Base-by-base conservation (phyloP, 2,888 invertebrate genomes). In the Nomada lathburiana region DNA sequence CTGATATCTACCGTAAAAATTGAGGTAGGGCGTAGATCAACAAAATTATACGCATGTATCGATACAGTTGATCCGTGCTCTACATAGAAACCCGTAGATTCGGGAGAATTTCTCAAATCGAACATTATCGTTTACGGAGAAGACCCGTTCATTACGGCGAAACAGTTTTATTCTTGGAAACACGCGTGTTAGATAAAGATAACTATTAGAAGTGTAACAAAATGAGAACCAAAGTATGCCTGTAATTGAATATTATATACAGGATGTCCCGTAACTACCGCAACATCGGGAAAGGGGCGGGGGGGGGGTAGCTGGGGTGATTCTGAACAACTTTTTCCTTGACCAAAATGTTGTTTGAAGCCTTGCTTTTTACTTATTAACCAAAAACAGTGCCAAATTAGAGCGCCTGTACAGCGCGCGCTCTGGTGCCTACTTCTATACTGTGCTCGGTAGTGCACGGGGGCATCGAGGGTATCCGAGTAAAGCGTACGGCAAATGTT, bases 31-130 rank as follows among this genome's bases (percentile, higher is more conserved):
- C 68, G 68, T 88, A 86, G 79, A 78, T 73, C 62, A 74, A 76
- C 55, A 74, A 74, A 73, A 78, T 80, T 52, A 36, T 74, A 74
- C 60, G 44, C 62, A 74, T 60, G 55, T 77, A 79, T 78, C 69
- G 79, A 78, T 73, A 71, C 65, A 67, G 62, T 86, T 81, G 82
- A 86, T 84, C 76, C 55, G 70, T 83, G 80, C 80, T 83, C 85
- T 67, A 79, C 7, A 47, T 13, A 23, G 53, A 50, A 77, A 63
- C 68, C 68, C 78, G 68, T 76, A 69, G 71, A 74, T 83, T 76
- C 83, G 75, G 70, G 65, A 71, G 11, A 62, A 16, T 85, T 77
- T 79, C 70, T 76, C 36, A 55, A 65, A 77, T 79, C 72, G 36
- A 20, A 65, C 69, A 16, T 72, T 57, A 70, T 67, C 53, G 26